These are phyloP conservation scores for Scartelaos histophorus DNA, from an alignment of 2,113 vertebrate species.

Conservation along the genomic window DNA sequence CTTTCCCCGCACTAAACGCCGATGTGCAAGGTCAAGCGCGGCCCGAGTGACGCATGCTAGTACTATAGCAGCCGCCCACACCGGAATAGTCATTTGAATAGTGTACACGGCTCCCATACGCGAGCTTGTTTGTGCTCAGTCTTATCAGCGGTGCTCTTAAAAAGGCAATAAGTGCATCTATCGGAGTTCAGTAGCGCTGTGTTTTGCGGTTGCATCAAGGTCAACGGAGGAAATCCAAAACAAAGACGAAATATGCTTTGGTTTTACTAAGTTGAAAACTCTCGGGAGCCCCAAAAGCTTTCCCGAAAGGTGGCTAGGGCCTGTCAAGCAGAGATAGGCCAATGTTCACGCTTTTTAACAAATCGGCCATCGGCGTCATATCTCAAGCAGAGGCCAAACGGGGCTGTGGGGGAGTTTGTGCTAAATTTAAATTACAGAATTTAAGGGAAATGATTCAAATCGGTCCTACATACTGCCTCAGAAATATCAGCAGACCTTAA, in stretches of 20 bases:
- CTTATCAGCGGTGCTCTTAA: slow-evolving; percentile 38
- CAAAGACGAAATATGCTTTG: slow-evolving; percentile 52
- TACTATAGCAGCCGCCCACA: slow-evolving; percentile 37
- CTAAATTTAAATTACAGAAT: too few relatives aligned
- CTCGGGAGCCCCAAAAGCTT: slow-evolving; percentile 35
- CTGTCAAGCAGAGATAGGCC: too few relatives aligned
- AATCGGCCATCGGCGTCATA: too few relatives aligned
- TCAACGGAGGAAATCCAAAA: slow-evolving; percentile 44
- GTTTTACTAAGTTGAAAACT: slow-evolving; percentile 18
- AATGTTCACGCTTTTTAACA: too few relatives aligned
- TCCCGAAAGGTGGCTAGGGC: slow-evolving; percentile 20
- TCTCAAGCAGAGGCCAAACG: too few relatives aligned
- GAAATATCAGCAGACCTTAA: too few relatives aligned
- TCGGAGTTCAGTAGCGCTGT: slow-evolving; percentile 41
- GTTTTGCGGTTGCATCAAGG: slow-evolving; percentile 54
- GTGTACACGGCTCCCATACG: slow-evolving; percentile 31
- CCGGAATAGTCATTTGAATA: slow-evolving; percentile 41
- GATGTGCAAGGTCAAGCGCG: slow-evolving; percentile 60
- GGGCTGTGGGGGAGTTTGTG: too few relatives aligned
- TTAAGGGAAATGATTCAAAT: too few relatives aligned
- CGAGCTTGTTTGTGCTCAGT: slow-evolving; percentile 25
- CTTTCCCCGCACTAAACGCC: slow-evolving; percentile 41
- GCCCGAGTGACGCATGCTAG: slow-evolving; percentile 46
- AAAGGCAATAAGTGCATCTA: slow-evolving; percentile 31
- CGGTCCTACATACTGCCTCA: too few relatives aligned